Evolutionary conservation across 1,140 invertebrate genomes (phyloP).

Genomic region (Bombyx mandarina): DNA sequence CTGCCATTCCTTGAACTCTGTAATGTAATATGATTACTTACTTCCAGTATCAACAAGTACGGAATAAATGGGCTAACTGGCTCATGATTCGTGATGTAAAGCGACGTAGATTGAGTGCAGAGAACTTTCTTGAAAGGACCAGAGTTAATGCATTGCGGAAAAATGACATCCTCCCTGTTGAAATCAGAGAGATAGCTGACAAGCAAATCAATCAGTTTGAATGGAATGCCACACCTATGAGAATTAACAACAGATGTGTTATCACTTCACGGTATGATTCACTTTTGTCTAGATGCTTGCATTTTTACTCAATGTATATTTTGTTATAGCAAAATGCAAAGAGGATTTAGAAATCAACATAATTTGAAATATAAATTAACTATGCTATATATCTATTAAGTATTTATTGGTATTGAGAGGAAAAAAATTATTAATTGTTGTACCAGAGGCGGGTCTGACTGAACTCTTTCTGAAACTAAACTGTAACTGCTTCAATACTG

Average conservation of each 20-base stretch:
- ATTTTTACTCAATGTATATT: no score
- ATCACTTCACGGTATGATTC: slow-evolving; percentile 74
- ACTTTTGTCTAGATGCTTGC: background rate
- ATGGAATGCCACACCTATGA: slow-evolving; percentile 76
- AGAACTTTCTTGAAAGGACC: slow-evolving; percentile 80
- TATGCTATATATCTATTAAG: no score
- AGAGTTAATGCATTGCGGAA: slow-evolving; percentile 83
- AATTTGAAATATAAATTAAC: no score
- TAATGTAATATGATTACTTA: slow-evolving; percentile 1
- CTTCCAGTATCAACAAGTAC: slow-evolving; percentile 74
- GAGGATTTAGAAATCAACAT: no score
- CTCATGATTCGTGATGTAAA: slow-evolving; percentile 88
- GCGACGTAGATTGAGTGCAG: slow-evolving; percentile 78
- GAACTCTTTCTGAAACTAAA: no score
- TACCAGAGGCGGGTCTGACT: no score
- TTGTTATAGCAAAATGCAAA: no score
- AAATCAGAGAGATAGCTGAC: slow-evolving; percentile 82
- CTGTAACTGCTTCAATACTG: no score
- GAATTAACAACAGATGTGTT: slow-evolving; percentile 81
- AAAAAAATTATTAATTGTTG: no score
- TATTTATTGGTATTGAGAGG: no score
- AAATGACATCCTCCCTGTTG: slow-evolving; percentile 85
- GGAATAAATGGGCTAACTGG: slow-evolving; percentile 82
- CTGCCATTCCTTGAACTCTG: background rate
- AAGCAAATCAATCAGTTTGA: slow-evolving; percentile 83